Evolutionary conservation across 2,113 vertebrate species (phyloP), one percentile per base, ranked within the genome.

Genomic region (Aspidoscelis tigris): DNA sequence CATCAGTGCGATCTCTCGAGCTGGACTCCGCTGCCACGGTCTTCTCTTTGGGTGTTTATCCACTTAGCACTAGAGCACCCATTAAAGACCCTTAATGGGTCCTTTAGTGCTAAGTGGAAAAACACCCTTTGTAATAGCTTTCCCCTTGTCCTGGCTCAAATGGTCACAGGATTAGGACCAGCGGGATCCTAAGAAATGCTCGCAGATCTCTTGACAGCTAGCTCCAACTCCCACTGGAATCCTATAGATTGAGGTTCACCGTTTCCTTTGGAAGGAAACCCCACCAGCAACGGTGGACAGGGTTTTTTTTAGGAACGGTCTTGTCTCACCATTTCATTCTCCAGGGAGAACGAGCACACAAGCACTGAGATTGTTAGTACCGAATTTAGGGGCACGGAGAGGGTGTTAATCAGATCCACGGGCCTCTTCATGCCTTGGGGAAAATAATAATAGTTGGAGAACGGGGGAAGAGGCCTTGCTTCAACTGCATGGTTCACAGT

Each of bases 321-420:
- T 53, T 26, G 61, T 53, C 82, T 47, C 33, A 78, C 44, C 41
- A 18, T 50, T 24, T 33, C 39, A n/a, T 71, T 24, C 47, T 21
- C 20, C 8, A 43, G 50, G 22, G 33, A 44, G 2, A 44, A 64
- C 47, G 16, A 33, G 12, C 2, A 47, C 44, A 76, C 58, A 50
- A 22, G 14, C 47, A 22, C 7, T 12, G 61, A 5, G 39, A 76
- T 55, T 22, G 44, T 76, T 68, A 68, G 82, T 21, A 39, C 10
- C 7, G 65, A 22, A 33, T 39, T 83, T 69, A 64, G 75, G 22
- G 18, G 16, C 47, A 21, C 7, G 47, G 26, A 50, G 61, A 33
- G 61, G 61, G 64, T 69, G 47, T 69, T 69, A 84, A 78, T 78
- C 66, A 41, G 22, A 71, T 41, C 74, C 74, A 70, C 44, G 47